These are phyloP conservation scores for Poeciliopsis occidentalis DNA, from an alignment of 2,113 vertebrate genomes.

Conservation along the genomic window DNA sequence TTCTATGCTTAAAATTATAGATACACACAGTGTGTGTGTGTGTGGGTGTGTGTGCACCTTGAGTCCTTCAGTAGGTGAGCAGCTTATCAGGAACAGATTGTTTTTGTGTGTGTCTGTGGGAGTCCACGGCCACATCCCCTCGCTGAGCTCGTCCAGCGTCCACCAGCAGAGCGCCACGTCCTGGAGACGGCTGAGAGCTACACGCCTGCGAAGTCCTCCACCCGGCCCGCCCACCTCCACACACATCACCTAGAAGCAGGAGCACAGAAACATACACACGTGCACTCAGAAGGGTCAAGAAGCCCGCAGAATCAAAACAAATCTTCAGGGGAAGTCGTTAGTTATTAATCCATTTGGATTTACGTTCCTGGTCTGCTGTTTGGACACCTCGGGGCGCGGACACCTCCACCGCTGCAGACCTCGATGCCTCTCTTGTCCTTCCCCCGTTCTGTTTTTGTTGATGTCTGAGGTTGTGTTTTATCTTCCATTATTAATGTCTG, in stretches of 20 bases:
- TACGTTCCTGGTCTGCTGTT: constrained; percentile 10
- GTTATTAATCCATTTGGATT: constrained; percentile 42
- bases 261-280: not conserved
- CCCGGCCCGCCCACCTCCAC: constrained; percentile 78
- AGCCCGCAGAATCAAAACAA: not conserved
- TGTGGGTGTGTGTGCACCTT: constrained; percentile 78
- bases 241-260: constrained; percentile 82
- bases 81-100: constrained; percentile 88
- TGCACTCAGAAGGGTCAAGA: constrained; percentile 1
- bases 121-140: constrained; percentile 89
- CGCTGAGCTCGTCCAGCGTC: constrained; percentile 71
- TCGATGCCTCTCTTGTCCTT: constrained; percentile 36
- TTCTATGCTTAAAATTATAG: no score
- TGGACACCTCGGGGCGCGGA: constrained; percentile 42
- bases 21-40: not conserved
- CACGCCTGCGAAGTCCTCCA: constrained; percentile 76
- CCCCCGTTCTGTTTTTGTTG: constrained; percentile 51
- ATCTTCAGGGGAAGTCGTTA: constrained; percentile 7
- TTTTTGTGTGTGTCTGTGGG: constrained; percentile 83
- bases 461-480: constrained; percentile 62
- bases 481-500: constrained; percentile 74
- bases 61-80: constrained; percentile 80
- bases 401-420: constrained; percentile 31
- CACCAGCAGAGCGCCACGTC: constrained; percentile 92
- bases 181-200: constrained; percentile 84